Percentiles rank a stretch among this genome's conserved stretches.
Conservation (phyloP, 2,113 vertebrate species). For the Urocolius indicus region DNA sequence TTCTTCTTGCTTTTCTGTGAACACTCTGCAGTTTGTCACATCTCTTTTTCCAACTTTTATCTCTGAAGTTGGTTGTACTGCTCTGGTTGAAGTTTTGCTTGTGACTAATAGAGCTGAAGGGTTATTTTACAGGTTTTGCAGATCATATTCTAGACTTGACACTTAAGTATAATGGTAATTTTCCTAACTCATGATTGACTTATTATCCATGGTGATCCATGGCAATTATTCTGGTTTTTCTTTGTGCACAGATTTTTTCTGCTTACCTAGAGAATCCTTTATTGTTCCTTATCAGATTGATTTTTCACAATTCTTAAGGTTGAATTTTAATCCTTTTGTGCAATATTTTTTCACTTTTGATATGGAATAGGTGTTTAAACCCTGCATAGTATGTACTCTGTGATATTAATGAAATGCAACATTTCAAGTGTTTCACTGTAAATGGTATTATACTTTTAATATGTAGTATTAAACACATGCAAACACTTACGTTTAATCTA, state of each 20-base stretch:
- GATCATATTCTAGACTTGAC: neutral
- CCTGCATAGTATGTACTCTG: neutral
- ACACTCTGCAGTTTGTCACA: accelerated
- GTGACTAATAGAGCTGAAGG: neutral
- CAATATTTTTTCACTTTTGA: neutral
- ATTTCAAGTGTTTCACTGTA: neutral
- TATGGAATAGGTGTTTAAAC: neutral
- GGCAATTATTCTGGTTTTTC: neutral
- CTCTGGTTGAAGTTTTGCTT: neutral
- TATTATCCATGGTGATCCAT: neutral
- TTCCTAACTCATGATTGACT: neutral
- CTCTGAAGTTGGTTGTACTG: neutral
- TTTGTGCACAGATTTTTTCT: neutral
- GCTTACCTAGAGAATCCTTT: neutral
- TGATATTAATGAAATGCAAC: neutral
- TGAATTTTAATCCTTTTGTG: neutral
- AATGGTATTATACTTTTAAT: neutral
- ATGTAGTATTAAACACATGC: neutral
- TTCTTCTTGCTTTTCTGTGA: neutral
- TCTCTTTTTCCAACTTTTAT: neutral
- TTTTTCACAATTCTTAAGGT: neutral
- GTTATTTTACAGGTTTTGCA: neutral
- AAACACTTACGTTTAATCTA: neutral
- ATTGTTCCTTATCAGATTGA: neutral
- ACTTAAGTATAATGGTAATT: neutral